These are phyloP conservation scores for Brachirus orientalis DNA, from an alignment of 2,113 vertebrate species.

Conservation along the genomic window DNA sequence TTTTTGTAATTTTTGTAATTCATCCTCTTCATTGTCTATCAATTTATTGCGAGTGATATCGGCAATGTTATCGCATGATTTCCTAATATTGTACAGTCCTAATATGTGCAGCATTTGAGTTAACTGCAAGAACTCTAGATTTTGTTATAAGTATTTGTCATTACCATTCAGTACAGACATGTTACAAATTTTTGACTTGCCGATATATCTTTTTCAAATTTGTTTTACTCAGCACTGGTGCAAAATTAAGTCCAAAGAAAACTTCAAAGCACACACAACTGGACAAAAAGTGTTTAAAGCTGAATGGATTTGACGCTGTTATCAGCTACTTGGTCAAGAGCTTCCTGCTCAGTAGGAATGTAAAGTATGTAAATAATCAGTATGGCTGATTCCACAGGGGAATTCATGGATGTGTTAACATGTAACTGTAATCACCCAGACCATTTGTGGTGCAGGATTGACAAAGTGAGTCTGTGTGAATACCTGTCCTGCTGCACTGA, in stretches of 20 bases:
- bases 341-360: conserved; percentile 66
- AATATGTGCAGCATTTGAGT: too few species aligned
- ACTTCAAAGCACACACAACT: conserved; percentile 85
- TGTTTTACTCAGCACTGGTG: too few species aligned
- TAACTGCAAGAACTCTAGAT: too few species aligned
- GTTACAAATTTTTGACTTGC: too few species aligned
- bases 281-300: conserved; percentile 84
- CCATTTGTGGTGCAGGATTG: conserved; percentile 26
- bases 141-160: too few species aligned
- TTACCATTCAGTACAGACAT: too few species aligned
- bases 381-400: conserved; percentile 71
- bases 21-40: too few species aligned
- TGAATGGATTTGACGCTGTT: conserved; percentile 83
- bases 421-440: conserved; percentile 39
- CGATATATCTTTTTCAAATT: too few species aligned
- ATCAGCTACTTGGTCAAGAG: conserved; percentile 80
- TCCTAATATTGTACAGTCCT: too few species aligned
- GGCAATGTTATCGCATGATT: too few species aligned
- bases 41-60: too few species aligned
- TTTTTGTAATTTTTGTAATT: too few species aligned
- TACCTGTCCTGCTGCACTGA: conserved; percentile 26
- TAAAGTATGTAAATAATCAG: conserved; percentile 66
- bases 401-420: conserved; percentile 33
- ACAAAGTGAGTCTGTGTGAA: conserved; percentile 27
- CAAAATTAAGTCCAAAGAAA: conserved; percentile 78